These are phyloP conservation scores for Parthenolecanium corni DNA, from an alignment of 2,888 invertebrate species.

Conservation along the genomic window DNA sequence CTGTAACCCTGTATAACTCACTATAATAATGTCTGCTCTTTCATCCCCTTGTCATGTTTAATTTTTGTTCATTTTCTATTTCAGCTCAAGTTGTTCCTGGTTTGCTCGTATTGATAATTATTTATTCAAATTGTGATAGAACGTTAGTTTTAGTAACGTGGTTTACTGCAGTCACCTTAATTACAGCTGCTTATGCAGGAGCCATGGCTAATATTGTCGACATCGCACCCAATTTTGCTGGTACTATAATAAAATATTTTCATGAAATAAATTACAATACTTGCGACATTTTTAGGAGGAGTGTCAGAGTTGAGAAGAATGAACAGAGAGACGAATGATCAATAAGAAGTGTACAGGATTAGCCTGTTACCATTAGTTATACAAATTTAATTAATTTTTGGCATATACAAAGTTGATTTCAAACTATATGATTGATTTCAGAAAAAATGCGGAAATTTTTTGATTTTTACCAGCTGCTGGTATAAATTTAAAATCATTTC, in stretches of 20 bases:
- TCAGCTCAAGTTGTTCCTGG: constrained; percentile 58
- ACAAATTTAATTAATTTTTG: too few species aligned
- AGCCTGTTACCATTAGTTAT: neutral
- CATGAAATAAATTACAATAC: constrained; percentile 6
- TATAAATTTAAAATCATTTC: too few species aligned
- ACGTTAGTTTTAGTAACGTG: constrained; percentile 49
- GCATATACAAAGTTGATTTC: too few species aligned
- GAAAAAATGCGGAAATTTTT: too few species aligned
- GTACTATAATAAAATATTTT: constrained; percentile 35
- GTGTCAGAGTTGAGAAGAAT: too few species aligned
- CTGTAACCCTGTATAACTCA: neutral
- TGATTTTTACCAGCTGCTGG: too few species aligned
- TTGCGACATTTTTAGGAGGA: neutral
- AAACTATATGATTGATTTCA: too few species aligned
- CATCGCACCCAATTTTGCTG: constrained; percentile 66
- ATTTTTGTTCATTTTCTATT: too few species aligned
- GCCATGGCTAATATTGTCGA: constrained; percentile 67
- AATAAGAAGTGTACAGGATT: too few species aligned
- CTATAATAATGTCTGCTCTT: neutral
- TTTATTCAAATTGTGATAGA: constrained; percentile 52
- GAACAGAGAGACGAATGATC: too few species aligned
- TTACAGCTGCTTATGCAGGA: constrained; percentile 60
- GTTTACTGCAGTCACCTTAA: constrained; percentile 57
- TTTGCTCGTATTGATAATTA: constrained; percentile 49
- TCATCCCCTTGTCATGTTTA: neutral